Percentiles rank a stretch among this genome's conserved stretches.
Evolutionary conservation across 2,888 invertebrate species (phyloP).

Genomic region (Pelosia muscerda): DNA sequence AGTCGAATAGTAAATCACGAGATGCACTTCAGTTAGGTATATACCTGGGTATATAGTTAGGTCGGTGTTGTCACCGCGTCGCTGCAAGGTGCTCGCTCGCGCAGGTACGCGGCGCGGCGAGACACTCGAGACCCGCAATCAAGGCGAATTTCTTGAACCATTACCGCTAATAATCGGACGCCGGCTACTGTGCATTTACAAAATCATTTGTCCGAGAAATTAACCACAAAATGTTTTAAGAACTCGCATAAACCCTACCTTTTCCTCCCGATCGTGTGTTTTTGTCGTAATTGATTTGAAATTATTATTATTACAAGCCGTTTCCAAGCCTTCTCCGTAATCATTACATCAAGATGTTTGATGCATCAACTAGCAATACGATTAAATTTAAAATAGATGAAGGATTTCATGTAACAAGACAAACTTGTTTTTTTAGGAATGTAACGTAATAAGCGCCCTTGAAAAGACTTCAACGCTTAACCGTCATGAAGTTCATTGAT

Average conservation of each 20-base stretch:
- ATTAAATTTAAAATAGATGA: conserved; percentile 33
- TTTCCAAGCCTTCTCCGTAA: conserved; percentile 9
- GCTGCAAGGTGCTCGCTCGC: conserved; percentile 20
- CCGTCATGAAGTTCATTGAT: conserved; percentile 75
- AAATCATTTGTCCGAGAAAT: conserved; percentile 58
- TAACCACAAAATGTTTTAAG: conserved; percentile 50
- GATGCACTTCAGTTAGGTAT: conserved; percentile 38
- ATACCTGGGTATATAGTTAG: background rate
- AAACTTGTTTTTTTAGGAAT: conserved; percentile 61
- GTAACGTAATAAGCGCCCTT: conserved; percentile 78
- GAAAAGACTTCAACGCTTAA: conserved; percentile 84
- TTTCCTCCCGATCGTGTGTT: conserved; percentile 35
- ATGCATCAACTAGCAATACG: conserved; percentile 27
- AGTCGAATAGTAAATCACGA: conserved; percentile 41
- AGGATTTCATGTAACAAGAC: conserved; percentile 42
- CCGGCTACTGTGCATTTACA: conserved; percentile 66
- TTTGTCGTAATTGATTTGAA: conserved; percentile 38
- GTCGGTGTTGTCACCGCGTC: conserved; percentile 26
- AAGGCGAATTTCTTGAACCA: conserved; percentile 66
- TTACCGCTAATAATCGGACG: conserved; percentile 65
- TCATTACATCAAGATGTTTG: conserved; percentile 26
- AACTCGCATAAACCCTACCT: conserved; percentile 30
- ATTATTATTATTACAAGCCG: conserved; percentile 36
- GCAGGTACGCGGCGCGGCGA: conserved; percentile 32
- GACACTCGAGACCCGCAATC: conserved; percentile 65